These are phyloP conservation scores for Volucella zonaria DNA, from an alignment of 2,888 invertebrate genomes.

Conservation along the genomic window DNA sequence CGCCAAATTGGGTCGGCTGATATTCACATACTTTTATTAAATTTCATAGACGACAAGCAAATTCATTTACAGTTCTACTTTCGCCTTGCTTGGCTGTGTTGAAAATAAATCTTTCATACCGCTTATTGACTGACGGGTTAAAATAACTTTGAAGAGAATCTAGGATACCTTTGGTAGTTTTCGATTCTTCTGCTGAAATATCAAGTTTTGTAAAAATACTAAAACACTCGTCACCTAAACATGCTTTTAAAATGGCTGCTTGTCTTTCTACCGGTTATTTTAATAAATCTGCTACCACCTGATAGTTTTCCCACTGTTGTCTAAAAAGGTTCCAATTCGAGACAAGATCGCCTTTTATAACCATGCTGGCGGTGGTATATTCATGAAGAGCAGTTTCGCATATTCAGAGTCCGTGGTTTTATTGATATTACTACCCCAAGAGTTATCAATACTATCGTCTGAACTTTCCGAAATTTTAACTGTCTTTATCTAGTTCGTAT, in stretches of 20 bases:
- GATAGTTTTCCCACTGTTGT: constrained; percentile 31
- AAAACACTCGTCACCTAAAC: constrained; percentile 17
- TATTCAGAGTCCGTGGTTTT: neutral
- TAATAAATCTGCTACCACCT: constrained; percentile 24
- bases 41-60: no score
- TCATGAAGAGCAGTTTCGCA: neutral
- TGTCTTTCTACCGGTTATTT: constrained; percentile 12
- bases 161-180: neutral
- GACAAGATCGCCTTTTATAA: constrained; percentile 10
- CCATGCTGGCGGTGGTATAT: constrained; percentile 30
- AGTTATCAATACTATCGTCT: neutral
- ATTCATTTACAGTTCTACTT: no score
- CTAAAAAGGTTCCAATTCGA: constrained; percentile 21
- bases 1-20: no score
- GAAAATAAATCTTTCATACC: no score
- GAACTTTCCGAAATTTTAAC: neutral
- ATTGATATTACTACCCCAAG: neutral
- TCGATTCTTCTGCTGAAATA: constrained; percentile 4
- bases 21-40: no score
- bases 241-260: constrained; percentile 30
- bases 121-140: no score
- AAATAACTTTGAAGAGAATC: constrained; percentile 1
- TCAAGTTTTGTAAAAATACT: constrained; percentile 25
- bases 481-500: neutral
- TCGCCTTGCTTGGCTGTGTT: no score